A percentile compares a stretch with the other conserved stretches of the same genome.
These are phyloP conservation scores for Chaitophorus viminalis DNA, from an alignment of 2,888 invertebrate genomes.

Conservation along the genomic window DNA sequence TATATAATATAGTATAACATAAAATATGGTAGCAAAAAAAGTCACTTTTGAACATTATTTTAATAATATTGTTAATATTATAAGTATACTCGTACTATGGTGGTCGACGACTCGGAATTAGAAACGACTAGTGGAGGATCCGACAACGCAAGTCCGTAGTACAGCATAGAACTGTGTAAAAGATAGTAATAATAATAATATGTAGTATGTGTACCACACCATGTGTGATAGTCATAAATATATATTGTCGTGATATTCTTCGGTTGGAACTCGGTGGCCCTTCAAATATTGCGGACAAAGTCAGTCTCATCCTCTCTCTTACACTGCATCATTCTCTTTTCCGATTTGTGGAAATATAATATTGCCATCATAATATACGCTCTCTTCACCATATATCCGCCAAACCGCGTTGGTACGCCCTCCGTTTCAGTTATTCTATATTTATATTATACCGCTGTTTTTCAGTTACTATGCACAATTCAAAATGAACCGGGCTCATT, in stretches of 20 bases:
- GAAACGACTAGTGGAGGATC: no score
- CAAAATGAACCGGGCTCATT: slow-evolving; percentile 31
- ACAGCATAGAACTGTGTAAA: background rate
- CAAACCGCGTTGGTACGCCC: background rate
- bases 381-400: background rate
- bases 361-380: background rate
- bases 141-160: no score
- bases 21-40: background rate
- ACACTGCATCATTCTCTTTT: no score
- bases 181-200: background rate
- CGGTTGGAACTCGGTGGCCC: background rate
- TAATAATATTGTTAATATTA: background rate
- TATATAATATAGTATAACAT: background rate
- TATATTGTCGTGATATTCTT: background rate
- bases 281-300: background rate
- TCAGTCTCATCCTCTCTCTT: background rate
- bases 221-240: background rate
- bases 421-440: slow-evolving; percentile 15
- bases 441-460: slow-evolving; percentile 28
- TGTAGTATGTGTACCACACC: background rate
- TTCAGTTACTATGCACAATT: slow-evolving; percentile 4
- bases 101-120: no score
- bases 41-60: background rate
- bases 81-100: background rate
- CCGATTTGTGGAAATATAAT: background rate